phyloP scores from a whole-genome alignment of 2,797 vertebrate species.

The Aplochiton taeniatus region DNA sequence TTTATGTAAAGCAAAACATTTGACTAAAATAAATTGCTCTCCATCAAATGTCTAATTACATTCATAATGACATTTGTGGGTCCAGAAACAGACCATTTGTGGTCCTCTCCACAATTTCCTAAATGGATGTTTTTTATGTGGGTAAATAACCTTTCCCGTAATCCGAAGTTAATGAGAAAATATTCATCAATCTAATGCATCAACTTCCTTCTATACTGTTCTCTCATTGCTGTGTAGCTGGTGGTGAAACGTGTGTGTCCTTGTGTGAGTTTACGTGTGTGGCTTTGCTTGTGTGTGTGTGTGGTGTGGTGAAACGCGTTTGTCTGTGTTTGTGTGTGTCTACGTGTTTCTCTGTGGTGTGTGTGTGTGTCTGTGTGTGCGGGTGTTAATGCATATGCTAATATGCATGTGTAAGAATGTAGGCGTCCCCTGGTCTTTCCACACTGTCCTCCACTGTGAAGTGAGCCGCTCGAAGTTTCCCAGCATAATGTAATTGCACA shows the following conservation, averaged over 20 bases:
- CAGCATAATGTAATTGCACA: too few species aligned
- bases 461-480: too few species aligned
- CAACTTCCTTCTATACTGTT: background rate
- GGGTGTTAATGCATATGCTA: too few species aligned
- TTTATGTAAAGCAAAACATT: too few species aligned
- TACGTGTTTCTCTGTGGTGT: conserved; percentile 1
- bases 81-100: too few species aligned
- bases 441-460: too few species aligned
- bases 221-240: background rate
- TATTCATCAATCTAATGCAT: conserved; percentile 22
- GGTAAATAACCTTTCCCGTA: conserved; percentile 34
- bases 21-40: too few species aligned
- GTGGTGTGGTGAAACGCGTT: conserved; percentile 30
- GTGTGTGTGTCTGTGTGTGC: background rate
- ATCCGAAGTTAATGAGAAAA: conserved; percentile 49
- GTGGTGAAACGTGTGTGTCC: background rate
- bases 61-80: too few species aligned
- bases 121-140: conserved; percentile 48
- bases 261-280: background rate
- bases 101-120: conserved; percentile 21
- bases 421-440: too few species aligned
- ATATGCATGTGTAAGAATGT: too few species aligned
- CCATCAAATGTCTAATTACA: too few species aligned
- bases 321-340: conserved; percentile 3
- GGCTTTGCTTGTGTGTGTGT: background rate